Percentiles rank a stretch among this genome's conserved stretches.
phyloP scores from a whole-genome alignment of 2,797 vertebrate genomes.

The Furcifer pardalis region DNA sequence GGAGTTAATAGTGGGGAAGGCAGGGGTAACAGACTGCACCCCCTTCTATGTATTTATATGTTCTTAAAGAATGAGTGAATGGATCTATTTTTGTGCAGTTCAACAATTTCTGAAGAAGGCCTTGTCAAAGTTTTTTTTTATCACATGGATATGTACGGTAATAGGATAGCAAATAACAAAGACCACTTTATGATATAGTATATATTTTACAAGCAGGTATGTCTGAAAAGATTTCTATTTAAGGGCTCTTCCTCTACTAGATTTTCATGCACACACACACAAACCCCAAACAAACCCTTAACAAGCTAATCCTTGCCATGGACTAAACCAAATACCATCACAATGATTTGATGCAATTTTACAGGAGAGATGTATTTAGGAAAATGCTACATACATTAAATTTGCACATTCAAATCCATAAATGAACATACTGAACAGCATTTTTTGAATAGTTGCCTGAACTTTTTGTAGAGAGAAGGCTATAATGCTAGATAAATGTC shows the following conservation, averaged over 20 bases:
- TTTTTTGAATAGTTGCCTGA: neutral
- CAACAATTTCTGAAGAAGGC: too few relatives aligned
- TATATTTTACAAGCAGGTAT: neutral
- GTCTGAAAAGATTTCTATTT: neutral
- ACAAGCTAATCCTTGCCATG: constrained; percentile 23
- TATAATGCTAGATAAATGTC: too few relatives aligned
- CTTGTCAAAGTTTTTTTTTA: neutral
- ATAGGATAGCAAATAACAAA: neutral
- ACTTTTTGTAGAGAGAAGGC: neutral
- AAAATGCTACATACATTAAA: constrained; percentile 25
- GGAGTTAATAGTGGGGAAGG: too few relatives aligned
- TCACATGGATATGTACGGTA: neutral
- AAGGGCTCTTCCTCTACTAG: neutral
- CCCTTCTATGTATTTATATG: too few relatives aligned
- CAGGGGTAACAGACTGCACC: too few relatives aligned
- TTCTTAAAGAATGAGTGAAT: too few relatives aligned
- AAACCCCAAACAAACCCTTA: neutral
- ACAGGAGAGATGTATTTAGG: neutral
- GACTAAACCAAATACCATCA: neutral
- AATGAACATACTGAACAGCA: neutral
- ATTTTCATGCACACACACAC: too few relatives aligned
- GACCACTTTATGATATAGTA: neutral
- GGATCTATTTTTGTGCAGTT: too few relatives aligned
- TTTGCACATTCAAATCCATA: constrained; percentile 72
- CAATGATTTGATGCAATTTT: neutral